Evolutionary conservation across 1,140 invertebrate species (phyloP).

Genomic region (Saccostrea glomerata): DNA sequence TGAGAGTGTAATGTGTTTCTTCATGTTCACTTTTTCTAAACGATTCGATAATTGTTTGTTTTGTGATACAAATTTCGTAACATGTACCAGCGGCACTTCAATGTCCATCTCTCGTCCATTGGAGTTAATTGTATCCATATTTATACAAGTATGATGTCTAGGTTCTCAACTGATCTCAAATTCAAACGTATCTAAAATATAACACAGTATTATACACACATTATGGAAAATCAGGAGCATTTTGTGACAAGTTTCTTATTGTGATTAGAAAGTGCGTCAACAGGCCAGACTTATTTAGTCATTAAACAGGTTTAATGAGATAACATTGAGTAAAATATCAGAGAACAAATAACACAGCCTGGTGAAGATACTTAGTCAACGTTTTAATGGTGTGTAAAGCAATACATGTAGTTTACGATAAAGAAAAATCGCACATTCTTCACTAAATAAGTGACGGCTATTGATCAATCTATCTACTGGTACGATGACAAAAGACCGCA

Average conservation of each 20-base stretch:
- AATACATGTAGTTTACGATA: background rate
- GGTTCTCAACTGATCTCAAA: background rate
- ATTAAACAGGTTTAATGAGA: conserved; percentile 13
- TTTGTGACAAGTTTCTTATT: background rate
- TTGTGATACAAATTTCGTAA: background rate
- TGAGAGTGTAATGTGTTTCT: background rate
- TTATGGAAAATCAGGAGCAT: background rate
- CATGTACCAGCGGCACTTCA: background rate
- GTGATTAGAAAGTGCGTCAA: conserved; percentile 25
- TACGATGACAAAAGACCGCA: background rate
- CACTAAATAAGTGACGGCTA: background rate
- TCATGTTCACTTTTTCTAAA: background rate
- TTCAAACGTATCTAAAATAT: background rate
- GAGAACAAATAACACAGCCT: background rate
- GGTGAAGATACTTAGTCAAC: background rate
- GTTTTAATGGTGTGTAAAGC: background rate
- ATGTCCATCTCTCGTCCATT: background rate
- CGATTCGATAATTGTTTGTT: background rate
- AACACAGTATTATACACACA: background rate
- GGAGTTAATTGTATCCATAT: background rate
- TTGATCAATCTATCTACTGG: background rate
- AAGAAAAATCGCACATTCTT: background rate
- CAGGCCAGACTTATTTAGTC: background rate
- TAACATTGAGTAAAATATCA: background rate
- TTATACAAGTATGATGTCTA: background rate